phyloP scores from a whole-genome alignment of 53 echinoderm and acorn worm genomes.

The Astropecten irregularis region DNA sequence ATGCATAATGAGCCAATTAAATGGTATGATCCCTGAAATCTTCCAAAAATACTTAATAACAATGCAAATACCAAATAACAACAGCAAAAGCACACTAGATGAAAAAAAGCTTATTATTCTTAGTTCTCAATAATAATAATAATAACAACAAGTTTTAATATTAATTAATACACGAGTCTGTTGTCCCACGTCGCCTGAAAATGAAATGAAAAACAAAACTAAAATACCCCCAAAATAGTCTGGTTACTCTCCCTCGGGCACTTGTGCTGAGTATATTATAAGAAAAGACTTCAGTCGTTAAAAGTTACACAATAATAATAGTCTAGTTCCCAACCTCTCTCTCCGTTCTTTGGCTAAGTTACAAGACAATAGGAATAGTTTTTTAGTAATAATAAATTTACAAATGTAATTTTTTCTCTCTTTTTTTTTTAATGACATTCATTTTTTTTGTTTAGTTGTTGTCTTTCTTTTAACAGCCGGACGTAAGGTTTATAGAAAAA shows the following conservation, averaged over 20 bases:
- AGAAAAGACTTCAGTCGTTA: slow-evolving; percentile 30
- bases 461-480: slow-evolving; percentile 22
- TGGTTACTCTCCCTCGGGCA: slow-evolving; percentile 60
- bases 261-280: slow-evolving; percentile 58
- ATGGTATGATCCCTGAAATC: no score
- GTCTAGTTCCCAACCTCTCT: slow-evolving; percentile 53
- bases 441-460: not conserved
- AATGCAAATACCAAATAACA: slow-evolving; percentile 54
- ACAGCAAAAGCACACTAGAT: slow-evolving; percentile 59
- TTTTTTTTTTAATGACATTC: not conserved
- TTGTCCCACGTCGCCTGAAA: slow-evolving; percentile 47
- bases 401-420: not conserved
- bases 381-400: slow-evolving; percentile 26
- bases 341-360: slow-evolving; percentile 50
- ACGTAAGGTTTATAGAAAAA: slow-evolving; percentile 7
- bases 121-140: not conserved
- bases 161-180: slow-evolving; percentile 43
- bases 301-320: slow-evolving; percentile 48
- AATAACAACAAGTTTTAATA: slow-evolving; percentile 38
- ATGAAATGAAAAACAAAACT: slow-evolving; percentile 20
- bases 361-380: slow-evolving; percentile 50
- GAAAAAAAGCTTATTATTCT: slow-evolving; percentile 36
- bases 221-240: slow-evolving; percentile 53
- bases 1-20: no score
- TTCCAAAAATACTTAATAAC: slow-evolving; percentile 41